A percentile compares a stretch with the other conserved stretches of the same genome.
Evolutionary conservation across 2,888 invertebrate species (phyloP).

Genomic region (Dryocosmus kuriphilus): DNA sequence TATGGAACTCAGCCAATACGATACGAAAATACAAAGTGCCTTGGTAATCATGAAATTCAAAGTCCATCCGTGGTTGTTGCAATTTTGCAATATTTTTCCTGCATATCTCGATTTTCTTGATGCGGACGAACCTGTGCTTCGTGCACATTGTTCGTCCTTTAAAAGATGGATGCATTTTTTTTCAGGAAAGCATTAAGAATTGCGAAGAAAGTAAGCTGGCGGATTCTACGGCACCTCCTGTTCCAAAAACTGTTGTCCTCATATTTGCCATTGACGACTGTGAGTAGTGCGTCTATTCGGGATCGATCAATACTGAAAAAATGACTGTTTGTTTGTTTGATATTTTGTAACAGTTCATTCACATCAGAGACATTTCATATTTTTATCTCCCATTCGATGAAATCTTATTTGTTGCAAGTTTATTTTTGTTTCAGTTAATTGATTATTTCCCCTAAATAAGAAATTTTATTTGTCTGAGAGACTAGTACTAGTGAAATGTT

Average conservation of each 20-base stretch:
- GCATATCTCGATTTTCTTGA: background rate
- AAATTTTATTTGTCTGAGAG: too few relatives aligned
- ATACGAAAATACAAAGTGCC: constrained; percentile 16
- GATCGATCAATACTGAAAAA: background rate
- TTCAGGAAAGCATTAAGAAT: constrained; percentile 34
- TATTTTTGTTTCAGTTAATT: too few relatives aligned
- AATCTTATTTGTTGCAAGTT: too few relatives aligned
- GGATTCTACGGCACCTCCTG: constrained; percentile 24
- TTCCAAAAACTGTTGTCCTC: constrained; percentile 29
- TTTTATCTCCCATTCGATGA: background rate
- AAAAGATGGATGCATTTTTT: constrained; percentile 40
- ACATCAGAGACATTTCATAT: too few relatives aligned
- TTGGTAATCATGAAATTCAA: constrained; percentile 28
- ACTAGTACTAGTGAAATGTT: too few relatives aligned
- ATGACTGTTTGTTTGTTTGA: too few relatives aligned
- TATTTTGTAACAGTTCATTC: background rate
- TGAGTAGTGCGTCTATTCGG: constrained; percentile 14
- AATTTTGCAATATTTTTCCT: background rate
- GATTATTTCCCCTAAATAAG: too few relatives aligned
- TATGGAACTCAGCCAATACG: constrained; percentile 38
- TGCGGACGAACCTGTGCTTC: background rate
- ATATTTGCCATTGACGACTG: constrained; percentile 38
- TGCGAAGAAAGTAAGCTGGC: constrained; percentile 24
- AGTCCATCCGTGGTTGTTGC: background rate
- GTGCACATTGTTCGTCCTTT: constrained; percentile 6